Conservation (phyloP, 2,888 invertebrate genomes). For the Drosophila cognata region DNA sequence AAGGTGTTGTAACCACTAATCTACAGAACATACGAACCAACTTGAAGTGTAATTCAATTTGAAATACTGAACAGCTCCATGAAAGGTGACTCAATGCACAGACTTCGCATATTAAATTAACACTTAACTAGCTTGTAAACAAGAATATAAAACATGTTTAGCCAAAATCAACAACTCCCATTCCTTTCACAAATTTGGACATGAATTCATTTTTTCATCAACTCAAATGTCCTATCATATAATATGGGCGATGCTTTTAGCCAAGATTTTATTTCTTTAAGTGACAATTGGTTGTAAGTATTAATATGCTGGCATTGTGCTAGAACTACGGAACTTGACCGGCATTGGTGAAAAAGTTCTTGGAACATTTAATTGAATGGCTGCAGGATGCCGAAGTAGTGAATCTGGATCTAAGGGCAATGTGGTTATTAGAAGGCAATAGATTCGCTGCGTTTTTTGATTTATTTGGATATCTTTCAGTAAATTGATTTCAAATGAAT, state of each 20-base stretch:
- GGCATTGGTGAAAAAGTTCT: background rate
- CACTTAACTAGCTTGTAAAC: slow-evolving; percentile 1
- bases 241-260: background rate
- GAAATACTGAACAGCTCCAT: background rate
- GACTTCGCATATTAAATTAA: slow-evolving; percentile 1
- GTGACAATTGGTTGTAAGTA: background rate
- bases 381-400: background rate
- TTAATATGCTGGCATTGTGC: background rate
- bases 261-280: background rate
- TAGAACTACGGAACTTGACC: background rate
- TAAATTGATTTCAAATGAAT: background rate
- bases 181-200: background rate
- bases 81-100: background rate
- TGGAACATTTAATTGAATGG: background rate
- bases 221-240: background rate
- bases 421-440: background rate
- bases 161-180: background rate
- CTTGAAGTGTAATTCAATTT: background rate
- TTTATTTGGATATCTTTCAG: background rate
- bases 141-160: background rate
- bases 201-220: background rate
- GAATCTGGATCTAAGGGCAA: background rate
- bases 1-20: background rate
- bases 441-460: background rate
- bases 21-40: background rate